A percentile compares a stretch with the other conserved stretches of the same genome.
Evolutionary conservation across 2,797 vertebrate genomes (phyloP).

Genomic region (Cyclura pinguis): DNA sequence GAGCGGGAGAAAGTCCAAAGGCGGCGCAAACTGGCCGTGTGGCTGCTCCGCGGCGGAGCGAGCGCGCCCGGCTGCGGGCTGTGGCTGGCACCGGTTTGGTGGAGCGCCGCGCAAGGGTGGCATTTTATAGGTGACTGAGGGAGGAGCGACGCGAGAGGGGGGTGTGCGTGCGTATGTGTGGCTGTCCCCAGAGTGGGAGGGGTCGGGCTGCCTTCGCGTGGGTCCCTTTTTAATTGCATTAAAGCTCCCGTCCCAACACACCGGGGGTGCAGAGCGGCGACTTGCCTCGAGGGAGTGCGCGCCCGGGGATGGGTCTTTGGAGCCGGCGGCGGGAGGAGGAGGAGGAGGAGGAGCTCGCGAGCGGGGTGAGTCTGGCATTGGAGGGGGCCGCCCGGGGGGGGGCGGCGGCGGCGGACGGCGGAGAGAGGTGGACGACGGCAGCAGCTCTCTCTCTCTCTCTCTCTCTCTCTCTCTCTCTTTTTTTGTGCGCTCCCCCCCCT

Average conservation of each 20-base stretch:
- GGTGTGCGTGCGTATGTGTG: neutral
- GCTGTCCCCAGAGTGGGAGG: neutral
- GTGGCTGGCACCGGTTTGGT: neutral
- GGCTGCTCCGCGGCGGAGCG: too few relatives aligned
- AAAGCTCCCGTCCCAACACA: constrained; percentile 46
- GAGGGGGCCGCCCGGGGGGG: neutral
- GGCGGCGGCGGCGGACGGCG: neutral
- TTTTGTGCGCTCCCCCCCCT: too few relatives aligned
- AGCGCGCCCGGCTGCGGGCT: neutral
- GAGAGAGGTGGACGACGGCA: neutral
- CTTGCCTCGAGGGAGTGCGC: constrained; percentile 36
- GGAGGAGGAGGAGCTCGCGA: constrained; percentile 25
- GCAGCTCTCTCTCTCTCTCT: too few relatives aligned
- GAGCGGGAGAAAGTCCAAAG: too few relatives aligned
- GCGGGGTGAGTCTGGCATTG: constrained; percentile 72
- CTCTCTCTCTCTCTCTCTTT: too few relatives aligned
- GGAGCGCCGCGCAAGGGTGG: constrained; percentile 31
- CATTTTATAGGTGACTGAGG: constrained; percentile 52
- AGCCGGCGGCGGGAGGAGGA: constrained; percentile 71
- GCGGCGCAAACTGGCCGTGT: too few relatives aligned
- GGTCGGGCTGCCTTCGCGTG: neutral
- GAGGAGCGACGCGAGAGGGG: constrained; percentile 4
- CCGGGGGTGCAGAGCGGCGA: constrained; percentile 52
- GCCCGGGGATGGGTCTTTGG: constrained; percentile 59
- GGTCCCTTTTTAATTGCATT: constrained; percentile 38